Evolutionary conservation across 2,888 invertebrate genomes (phyloP).

Genomic region (Eilema caniola): DNA sequence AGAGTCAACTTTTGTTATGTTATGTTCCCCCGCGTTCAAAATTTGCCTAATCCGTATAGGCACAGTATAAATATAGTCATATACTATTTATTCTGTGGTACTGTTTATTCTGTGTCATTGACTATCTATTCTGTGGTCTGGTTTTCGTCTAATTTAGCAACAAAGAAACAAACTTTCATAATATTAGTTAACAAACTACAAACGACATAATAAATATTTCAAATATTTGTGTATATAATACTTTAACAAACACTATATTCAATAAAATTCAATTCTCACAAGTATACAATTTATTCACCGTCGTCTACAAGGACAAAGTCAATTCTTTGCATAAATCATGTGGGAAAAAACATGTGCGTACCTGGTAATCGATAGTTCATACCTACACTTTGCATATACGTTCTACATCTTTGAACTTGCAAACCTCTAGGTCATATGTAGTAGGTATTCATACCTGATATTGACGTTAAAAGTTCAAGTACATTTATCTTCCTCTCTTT

Average conservation of each 20-base stretch:
- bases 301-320: conserved; percentile 24
- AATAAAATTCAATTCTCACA: neutral
- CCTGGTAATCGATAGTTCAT: conserved; percentile 9
- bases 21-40: too few species aligned
- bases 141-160: neutral
- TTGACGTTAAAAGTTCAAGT: neutral
- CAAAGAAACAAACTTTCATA: neutral
- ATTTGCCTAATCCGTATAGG: too few species aligned
- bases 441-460: neutral
- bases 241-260: neutral
- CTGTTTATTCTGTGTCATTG: too few species aligned
- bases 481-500: too few species aligned
- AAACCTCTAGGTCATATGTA: neutral
- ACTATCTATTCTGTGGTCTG: too few species aligned
- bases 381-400: neutral
- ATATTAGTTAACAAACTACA: too few species aligned
- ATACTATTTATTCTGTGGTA: too few species aligned
- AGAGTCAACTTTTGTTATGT: too few species aligned
- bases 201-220: neutral
- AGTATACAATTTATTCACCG: conserved; percentile 19
- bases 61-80: too few species aligned
- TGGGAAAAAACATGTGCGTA: conserved; percentile 34
- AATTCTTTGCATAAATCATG: conserved; percentile 12
- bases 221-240: neutral
- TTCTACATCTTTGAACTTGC: neutral